Base-by-base conservation (phyloP, 2,888 invertebrate species). In the Idaea aversata region DNA sequence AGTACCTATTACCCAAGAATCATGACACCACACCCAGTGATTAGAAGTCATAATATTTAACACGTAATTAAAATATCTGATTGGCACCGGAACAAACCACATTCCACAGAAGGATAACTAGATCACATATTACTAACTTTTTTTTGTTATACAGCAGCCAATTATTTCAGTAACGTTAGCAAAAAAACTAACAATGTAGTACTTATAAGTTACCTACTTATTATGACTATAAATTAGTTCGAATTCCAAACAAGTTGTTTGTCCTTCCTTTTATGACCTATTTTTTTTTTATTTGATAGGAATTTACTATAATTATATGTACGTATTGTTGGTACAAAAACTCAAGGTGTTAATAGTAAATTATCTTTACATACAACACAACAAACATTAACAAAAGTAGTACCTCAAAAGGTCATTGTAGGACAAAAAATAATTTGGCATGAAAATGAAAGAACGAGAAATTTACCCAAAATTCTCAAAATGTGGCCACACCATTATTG, bases 131-230 rank as follows among this genome's bases (percentile, higher is more conserved):
- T 59, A 65, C 38, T 60, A 65, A 65, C 13, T 15, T 4, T 64
- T 69, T 68, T 69, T 67, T 69, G 63, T 67, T 62, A 61, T 10
- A 47, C 59, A 59, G 15, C 47, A 5, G 13, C 62, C 61, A 65
- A 69, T 69, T 66, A 66, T 63, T 65, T 57, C 34, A 16, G 47
- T 38, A 36, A 16, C 34, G 59, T 4, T 59, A 34, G 59, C 34
- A 59, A 34, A 59, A 59, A 25, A 59, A 59, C 6, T 5, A 5
- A 15, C 34, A 47, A 36, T 5, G 36, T 36, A 7, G 3, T 47
- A 47, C 47, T 47, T 47, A 13, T 5, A 13, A 47, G 10, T 47
- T 13, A 47, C 47, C 13, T 47, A 47, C 13, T 47, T 47, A 47
- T 47, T 47, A 47, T 47, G 47, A 47, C 4, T 36, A 47, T 10